Conservation (phyloP, 1,140 invertebrate species). For the Leucophenga varia region DNA sequence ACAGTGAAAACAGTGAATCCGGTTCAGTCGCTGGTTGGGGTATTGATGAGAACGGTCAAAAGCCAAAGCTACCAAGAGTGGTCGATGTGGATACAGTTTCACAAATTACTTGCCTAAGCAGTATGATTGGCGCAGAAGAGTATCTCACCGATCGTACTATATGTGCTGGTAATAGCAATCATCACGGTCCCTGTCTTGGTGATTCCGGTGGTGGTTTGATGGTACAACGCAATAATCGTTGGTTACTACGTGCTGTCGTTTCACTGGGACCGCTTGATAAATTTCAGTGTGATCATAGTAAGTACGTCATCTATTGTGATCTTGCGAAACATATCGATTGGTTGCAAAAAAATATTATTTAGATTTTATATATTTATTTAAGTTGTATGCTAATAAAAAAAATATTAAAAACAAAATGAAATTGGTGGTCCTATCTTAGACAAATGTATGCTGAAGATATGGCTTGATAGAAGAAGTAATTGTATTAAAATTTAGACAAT, state of each 20-base stretch:
- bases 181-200: constrained; percentile 35
- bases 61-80: constrained; percentile 6
- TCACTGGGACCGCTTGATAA: constrained; percentile 12
- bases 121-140: not conserved
- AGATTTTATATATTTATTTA: too few species aligned
- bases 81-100: constrained; percentile 13
- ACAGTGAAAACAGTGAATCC: constrained; percentile 13
- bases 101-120: constrained; percentile 13
- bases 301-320: constrained; percentile 28
- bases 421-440: too few species aligned
- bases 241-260: constrained; percentile 30
- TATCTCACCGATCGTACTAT: constrained; percentile 24
- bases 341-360: constrained; percentile 5
- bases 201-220: constrained; percentile 32
- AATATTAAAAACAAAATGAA: too few species aligned
- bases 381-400: too few species aligned
- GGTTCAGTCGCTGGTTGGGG: constrained; percentile 31
- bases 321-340: constrained; percentile 17
- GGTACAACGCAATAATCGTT: constrained; percentile 16
- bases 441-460: too few species aligned
- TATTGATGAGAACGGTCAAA: constrained; percentile 10
- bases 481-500: too few species aligned
- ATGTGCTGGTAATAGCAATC: constrained; percentile 25
- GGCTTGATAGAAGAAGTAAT: too few species aligned
- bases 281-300: constrained; percentile 18